Evolutionary conservation across 2,888 invertebrate species (phyloP).

Genomic region (Chrysolina haemoptera): DNA sequence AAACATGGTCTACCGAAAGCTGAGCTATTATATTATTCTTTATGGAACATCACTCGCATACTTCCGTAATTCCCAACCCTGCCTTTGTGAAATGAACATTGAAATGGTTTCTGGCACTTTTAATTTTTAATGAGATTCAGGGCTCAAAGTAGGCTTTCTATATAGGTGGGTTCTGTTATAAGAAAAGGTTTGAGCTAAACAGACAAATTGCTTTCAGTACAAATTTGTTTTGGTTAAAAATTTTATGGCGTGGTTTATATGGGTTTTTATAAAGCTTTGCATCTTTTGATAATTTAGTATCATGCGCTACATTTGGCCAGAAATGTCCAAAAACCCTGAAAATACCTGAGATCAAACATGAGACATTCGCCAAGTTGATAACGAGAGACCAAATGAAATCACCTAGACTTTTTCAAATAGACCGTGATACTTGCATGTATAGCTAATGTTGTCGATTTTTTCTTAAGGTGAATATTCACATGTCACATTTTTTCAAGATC

Average conservation of each 20-base stretch:
- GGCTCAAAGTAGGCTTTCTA: background rate
- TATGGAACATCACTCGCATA: background rate
- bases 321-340: no score
- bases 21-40: slow-evolving; percentile 16
- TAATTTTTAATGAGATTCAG: background rate
- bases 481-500: no score
- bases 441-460: no score
- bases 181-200: background rate
- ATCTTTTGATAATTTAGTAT: no score
- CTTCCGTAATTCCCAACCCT: background rate
- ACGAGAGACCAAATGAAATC: no score
- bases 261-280: background rate
- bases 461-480: no score
- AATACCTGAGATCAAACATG: no score
- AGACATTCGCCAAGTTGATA: no score
- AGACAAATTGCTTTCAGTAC: no score
- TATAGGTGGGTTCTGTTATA: background rate
- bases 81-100: slow-evolving; percentile 18
- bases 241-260: background rate
- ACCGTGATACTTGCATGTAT: no score
- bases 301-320: no score
- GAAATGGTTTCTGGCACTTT: background rate
- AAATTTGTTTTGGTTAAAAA: background rate
- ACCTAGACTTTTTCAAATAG: no score
- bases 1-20: background rate